Percentiles rank a stretch among this genome's conserved stretches.
Evolutionary conservation across 2,888 invertebrate species (phyloP).

Genomic region (Tipula vernalis): DNA sequence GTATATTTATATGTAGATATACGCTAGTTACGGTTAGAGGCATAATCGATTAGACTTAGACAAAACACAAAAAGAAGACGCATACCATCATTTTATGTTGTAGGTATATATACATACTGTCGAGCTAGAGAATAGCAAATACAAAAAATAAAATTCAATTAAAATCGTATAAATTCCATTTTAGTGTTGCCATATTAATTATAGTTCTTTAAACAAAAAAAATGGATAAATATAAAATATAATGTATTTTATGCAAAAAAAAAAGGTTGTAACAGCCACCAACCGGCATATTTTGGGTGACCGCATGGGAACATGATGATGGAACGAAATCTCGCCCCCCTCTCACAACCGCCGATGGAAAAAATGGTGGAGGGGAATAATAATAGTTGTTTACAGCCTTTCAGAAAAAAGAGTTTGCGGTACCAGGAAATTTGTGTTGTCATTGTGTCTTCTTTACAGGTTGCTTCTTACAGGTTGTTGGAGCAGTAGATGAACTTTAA

Average conservation of each 20-base stretch:
- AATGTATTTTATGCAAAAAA: too few relatives aligned
- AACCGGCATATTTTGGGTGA: not conserved
- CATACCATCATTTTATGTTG: not conserved
- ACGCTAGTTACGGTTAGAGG: not conserved
- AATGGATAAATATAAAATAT: too few relatives aligned
- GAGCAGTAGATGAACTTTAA: too few relatives aligned
- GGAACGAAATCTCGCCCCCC: too few relatives aligned
- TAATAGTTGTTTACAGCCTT: too few relatives aligned
- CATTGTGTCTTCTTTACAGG: too few relatives aligned
- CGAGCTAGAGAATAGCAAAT: not conserved
- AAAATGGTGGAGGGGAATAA: too few relatives aligned
- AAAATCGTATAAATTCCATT: not conserved
- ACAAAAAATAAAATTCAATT: not conserved
- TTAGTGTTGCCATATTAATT: not conserved
- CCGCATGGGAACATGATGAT: too few relatives aligned
- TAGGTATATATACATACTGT: not conserved
- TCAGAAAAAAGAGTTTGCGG: too few relatives aligned
- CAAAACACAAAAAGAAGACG: not conserved
- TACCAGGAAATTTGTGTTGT: too few relatives aligned
- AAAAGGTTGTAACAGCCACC: not conserved
- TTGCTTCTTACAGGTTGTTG: too few relatives aligned
- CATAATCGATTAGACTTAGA: not conserved
- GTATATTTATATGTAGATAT: not conserved
- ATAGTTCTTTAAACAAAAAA: not conserved
- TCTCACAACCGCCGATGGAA: too few relatives aligned